A percentile compares a stretch with the other conserved stretches of the same genome.
phyloP scores from a whole-genome alignment of 2,113 vertebrate genomes.

The Zapus hudsonius region DNA sequence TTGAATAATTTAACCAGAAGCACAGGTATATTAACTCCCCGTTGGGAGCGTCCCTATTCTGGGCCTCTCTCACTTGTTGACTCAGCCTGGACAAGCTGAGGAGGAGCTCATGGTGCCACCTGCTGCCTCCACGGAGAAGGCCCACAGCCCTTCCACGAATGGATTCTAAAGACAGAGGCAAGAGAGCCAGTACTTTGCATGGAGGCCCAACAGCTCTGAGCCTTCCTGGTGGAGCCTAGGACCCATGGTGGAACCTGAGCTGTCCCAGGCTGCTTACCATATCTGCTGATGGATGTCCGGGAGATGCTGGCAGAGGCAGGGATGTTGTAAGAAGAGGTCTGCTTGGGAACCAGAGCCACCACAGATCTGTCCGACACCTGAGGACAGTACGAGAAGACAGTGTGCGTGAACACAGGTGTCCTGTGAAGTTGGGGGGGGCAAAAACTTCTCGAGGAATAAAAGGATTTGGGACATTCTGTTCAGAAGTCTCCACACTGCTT shows the following conservation, averaged over 20 bases:
- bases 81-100: background rate
- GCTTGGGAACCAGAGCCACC: slow-evolving; percentile 97
- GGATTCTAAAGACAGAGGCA: background rate
- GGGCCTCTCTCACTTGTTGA: background rate
- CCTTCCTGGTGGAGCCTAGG: background rate
- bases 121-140: background rate
- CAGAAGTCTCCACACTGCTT: too few relatives aligned
- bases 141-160: too few relatives aligned
- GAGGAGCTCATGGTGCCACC: background rate
- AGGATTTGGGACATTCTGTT: too few relatives aligned
- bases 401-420: background rate
- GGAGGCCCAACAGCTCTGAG: too few relatives aligned
- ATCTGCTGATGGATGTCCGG: slow-evolving; percentile 96
- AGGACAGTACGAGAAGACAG: background rate
- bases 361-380: slow-evolving; percentile 98
- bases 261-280: slow-evolving; percentile 87
- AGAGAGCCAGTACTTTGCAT: background rate
- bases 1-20: background rate
- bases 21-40: background rate
- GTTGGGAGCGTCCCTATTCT: background rate
- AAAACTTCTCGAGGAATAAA: background rate
- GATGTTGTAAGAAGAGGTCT: slow-evolving; percentile 99
- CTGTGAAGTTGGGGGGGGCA: background rate
- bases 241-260: too few relatives aligned
- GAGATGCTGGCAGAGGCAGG: slow-evolving; percentile 97